Conservation (phyloP, 2,888 invertebrate species). For the Tetheella fluctuosa region DNA sequence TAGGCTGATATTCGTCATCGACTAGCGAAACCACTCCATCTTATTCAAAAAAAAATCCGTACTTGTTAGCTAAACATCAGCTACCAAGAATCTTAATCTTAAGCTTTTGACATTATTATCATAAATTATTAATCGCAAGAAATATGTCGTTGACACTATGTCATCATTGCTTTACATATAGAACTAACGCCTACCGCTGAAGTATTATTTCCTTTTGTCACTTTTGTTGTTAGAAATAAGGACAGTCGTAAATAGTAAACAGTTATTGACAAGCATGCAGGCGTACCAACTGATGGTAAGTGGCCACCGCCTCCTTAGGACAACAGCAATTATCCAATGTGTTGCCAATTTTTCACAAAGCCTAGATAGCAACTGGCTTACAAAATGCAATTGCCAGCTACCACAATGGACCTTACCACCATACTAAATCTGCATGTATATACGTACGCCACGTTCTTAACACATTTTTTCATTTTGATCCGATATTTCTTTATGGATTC, state of each 20-base stretch:
- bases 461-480: too few relatives aligned
- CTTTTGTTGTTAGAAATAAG: background rate
- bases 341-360: too few relatives aligned
- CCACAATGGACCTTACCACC: too few relatives aligned
- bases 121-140: background rate
- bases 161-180: background rate
- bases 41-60: background rate
- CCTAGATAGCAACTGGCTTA: too few relatives aligned
- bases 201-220: background rate
- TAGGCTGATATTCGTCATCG: background rate
- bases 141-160: background rate
- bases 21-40: background rate
- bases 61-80: background rate
- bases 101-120: slow-evolving; percentile 2
- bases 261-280: too few relatives aligned
- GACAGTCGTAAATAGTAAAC: background rate
- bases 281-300: too few relatives aligned
- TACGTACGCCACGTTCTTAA: too few relatives aligned
- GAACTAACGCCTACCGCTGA: background rate
- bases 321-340: too few relatives aligned
- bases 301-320: too few relatives aligned
- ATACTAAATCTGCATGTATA: too few relatives aligned
- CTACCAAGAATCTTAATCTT: slow-evolving; percentile 1
- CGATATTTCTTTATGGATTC: too few relatives aligned
- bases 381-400: too few relatives aligned